phyloP scores from a whole-genome alignment of 2,888 invertebrate species.

The Brachynemurus nebulosus region DNA sequence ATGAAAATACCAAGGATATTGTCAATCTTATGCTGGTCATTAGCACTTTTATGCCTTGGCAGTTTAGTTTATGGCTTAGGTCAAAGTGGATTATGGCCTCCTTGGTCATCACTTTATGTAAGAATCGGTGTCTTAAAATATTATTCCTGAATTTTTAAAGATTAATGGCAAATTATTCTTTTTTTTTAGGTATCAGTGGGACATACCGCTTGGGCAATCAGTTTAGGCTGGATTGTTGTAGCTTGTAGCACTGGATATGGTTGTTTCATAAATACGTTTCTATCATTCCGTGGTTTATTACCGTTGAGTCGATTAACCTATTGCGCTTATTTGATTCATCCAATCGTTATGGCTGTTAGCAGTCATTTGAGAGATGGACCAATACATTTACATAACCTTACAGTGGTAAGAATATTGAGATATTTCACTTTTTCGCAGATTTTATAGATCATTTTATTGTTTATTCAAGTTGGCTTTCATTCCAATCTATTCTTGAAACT shows the following conservation, averaged over 20 bases:
- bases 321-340: constrained; percentile 85
- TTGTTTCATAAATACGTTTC: constrained; percentile 61
- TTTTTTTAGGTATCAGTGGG: constrained; percentile 36
- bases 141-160: constrained; percentile 2
- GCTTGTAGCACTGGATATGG: constrained; percentile 65
- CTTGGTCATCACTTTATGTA: constrained; percentile 60
- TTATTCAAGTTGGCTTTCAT: too few relatives aligned
- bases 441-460: too few relatives aligned
- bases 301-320: constrained; percentile 88
- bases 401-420: constrained; percentile 63
- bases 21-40: constrained; percentile 44
- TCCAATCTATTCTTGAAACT: too few relatives aligned
- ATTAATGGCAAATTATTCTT: not conserved
- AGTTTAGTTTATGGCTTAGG: constrained; percentile 56
- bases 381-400: constrained; percentile 59
- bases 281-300: constrained; percentile 71
- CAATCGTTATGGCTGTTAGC: constrained; percentile 66
- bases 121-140: constrained; percentile 27
- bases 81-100: constrained; percentile 45
- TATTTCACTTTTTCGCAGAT: too few relatives aligned
- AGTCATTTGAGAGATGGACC: constrained; percentile 68
- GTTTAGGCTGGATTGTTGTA: constrained; percentile 64
- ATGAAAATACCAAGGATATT: constrained; percentile 42
- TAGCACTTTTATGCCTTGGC: constrained; percentile 41
- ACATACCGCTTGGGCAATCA: constrained; percentile 55